Base-by-base conservation (phyloP, 2,797 vertebrate genomes). In the Gymnoscopelus braueri region DNA sequence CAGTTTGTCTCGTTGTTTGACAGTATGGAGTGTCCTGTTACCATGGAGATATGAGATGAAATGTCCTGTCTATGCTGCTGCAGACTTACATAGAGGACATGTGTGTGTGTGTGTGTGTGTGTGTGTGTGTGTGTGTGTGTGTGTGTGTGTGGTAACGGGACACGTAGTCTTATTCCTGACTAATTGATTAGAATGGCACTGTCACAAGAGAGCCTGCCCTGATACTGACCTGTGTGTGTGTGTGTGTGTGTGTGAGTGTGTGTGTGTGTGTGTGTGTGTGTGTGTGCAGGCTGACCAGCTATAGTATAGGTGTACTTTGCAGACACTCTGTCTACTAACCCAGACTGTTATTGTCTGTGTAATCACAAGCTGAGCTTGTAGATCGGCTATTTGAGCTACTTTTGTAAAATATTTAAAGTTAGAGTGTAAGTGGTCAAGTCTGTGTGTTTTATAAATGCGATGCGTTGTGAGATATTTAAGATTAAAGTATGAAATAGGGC, bases 151-250 rank as follows among this genome's bases (percentile, higher is more conserved):
- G 61, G 80, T 84, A 83, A 86, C 0, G 12, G 65, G 81, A 87
- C 73, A 65, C 84, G 51, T 44, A 6, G 19, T 14, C 67, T 14
- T 3, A 67, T 54, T 68, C 44, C 15, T 87, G 58, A 88, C 71
- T 88, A 84, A 88, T 84, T 85, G 59, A 88, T 87, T 59, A 85
- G 77, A 54, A 39, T 51, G 59, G 72, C 57, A 59, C 59, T 52
- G 84, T 82, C 75, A 82, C 80, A 5, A n/a, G 84, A 84, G 80
- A 81, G 14, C 65, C 23, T 2, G 29, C 12, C 60, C 57, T 60
- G 72, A 52, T 54, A n/a, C 39, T 65, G 77, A 80, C 67, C 63
- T 73, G 35, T 14, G 5, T 32, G 24, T 4, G 19, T 62, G 60
- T 62, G 32, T 47, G 39, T 48, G 59, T 61, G 59, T 24, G 35